Percentiles rank a stretch among this genome's conserved stretches.
phyloP scores from a whole-genome alignment of 2,888 invertebrate genomes.

The Esperia sulphurella region DNA sequence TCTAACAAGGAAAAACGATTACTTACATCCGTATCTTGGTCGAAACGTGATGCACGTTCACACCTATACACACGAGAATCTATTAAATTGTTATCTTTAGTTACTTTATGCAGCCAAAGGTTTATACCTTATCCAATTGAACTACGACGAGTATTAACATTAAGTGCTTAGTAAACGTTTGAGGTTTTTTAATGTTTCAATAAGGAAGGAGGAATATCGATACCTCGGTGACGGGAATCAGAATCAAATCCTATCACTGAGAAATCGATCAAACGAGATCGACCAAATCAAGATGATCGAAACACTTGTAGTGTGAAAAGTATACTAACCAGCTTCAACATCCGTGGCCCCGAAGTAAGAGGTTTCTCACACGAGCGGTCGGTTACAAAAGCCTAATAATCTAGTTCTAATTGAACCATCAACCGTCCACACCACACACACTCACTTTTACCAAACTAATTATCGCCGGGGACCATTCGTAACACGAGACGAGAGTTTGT shows the following conservation, averaged over 20 bases:
- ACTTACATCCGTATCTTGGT: background rate
- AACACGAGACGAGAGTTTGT: conserved; percentile 65
- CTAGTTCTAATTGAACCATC: conserved; percentile 66
- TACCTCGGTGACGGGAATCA: too few relatives aligned
- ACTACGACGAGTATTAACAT: too few relatives aligned
- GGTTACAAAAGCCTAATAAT: conserved; percentile 52
- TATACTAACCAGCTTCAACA: conserved; percentile 71
- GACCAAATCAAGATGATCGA: background rate
- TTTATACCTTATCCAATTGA: too few relatives aligned
- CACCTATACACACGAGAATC: background rate
- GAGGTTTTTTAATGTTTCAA: too few relatives aligned
- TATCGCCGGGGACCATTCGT: conserved; percentile 62
- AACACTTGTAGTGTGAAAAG: conserved; percentile 22
- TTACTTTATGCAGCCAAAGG: too few relatives aligned
- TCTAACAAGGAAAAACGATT: background rate
- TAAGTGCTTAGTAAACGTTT: too few relatives aligned
- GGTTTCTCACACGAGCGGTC: conserved; percentile 33
- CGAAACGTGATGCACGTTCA: background rate
- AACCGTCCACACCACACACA: conserved; percentile 69
- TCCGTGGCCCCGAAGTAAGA: conserved; percentile 43
- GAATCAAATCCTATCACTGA: background rate
- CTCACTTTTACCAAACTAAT: conserved; percentile 76
- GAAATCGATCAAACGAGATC: background rate
- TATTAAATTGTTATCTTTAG: conserved; percentile 6
- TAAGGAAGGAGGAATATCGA: too few relatives aligned